Evolutionary conservation across 2,888 invertebrate species (phyloP).

Genomic region (Gonocerus acuteangulatus): DNA sequence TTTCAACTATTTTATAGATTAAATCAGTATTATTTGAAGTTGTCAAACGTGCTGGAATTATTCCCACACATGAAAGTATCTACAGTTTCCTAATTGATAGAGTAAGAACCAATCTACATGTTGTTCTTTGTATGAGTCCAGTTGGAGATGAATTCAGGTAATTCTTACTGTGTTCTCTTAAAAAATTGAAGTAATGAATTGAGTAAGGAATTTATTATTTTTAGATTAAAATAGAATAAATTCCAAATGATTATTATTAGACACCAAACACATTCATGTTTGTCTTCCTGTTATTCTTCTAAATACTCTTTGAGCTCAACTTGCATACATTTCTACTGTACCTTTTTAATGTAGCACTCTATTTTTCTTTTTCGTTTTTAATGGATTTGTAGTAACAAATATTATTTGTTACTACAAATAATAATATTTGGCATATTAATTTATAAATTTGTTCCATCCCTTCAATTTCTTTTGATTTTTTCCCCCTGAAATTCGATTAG

Average conservation of each 20-base stretch:
- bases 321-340: too few relatives aligned
- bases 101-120: conserved; percentile 66
- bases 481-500: too few relatives aligned
- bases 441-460: too few relatives aligned
- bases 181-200: background rate
- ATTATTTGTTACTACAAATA: too few relatives aligned
- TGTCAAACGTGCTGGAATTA: conserved; percentile 50
- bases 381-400: too few relatives aligned
- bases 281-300: too few relatives aligned
- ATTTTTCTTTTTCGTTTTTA: too few relatives aligned
- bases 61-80: conserved; percentile 59
- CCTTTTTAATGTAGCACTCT: too few relatives aligned
- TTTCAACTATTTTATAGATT: conserved; percentile 52
- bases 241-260: background rate
- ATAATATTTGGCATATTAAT: too few relatives aligned
- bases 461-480: too few relatives aligned
- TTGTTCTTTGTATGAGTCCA: conserved; percentile 80
- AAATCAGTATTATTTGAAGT: conserved; percentile 53
- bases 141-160: conserved; percentile 68
- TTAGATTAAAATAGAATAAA: too few relatives aligned
- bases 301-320: too few relatives aligned
- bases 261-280: background rate
- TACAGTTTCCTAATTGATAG: conserved; percentile 70
- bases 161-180: background rate
- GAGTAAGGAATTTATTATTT: background rate